Percentiles rank a stretch among this genome's conserved stretches.
These are phyloP conservation scores for Drosophila repleta DNA, from an alignment of 1,140 invertebrate species.

Conservation along the genomic window DNA sequence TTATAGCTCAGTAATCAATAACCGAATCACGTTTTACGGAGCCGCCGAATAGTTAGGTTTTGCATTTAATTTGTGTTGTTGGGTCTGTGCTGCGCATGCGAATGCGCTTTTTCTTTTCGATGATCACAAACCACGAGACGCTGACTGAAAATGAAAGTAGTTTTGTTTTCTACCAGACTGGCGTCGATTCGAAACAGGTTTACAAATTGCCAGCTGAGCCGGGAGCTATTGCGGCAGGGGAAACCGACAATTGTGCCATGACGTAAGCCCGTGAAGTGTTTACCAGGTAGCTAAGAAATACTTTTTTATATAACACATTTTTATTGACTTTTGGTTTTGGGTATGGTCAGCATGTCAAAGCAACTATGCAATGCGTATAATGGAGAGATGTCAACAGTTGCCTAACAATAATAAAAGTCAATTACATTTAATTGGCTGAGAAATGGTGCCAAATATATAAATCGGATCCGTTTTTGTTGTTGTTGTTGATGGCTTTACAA, in stretches of 20 bases:
- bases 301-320: slow-evolving; percentile 52
- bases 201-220: slow-evolving; percentile 36
- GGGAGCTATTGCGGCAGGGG: background rate
- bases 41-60: slow-evolving; percentile 15
- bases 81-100: slow-evolving; percentile 61
- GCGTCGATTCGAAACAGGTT: slow-evolving; percentile 62
- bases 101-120: slow-evolving; percentile 56
- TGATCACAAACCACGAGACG: slow-evolving; percentile 31
- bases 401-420: slow-evolving; percentile 29
- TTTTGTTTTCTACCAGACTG: slow-evolving; percentile 53
- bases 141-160: slow-evolving; percentile 74
- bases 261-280: slow-evolving; percentile 57
- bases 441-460: slow-evolving; percentile 3
- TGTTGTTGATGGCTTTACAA: too few relatives aligned
- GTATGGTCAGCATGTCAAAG: slow-evolving; percentile 45
- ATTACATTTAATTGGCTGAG: slow-evolving; percentile 1
- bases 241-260: slow-evolving; percentile 48
- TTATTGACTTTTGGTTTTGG: slow-evolving; percentile 21
- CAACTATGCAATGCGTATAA: slow-evolving; percentile 17
- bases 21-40: slow-evolving; percentile 45
- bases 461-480: too few relatives aligned
- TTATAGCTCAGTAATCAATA: slow-evolving; percentile 19
- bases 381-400: slow-evolving; percentile 44
- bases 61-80: slow-evolving; percentile 16
- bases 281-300: slow-evolving; percentile 46